Conservation (phyloP, 2,888 invertebrate species). For the Xestia xanthographa region DNA sequence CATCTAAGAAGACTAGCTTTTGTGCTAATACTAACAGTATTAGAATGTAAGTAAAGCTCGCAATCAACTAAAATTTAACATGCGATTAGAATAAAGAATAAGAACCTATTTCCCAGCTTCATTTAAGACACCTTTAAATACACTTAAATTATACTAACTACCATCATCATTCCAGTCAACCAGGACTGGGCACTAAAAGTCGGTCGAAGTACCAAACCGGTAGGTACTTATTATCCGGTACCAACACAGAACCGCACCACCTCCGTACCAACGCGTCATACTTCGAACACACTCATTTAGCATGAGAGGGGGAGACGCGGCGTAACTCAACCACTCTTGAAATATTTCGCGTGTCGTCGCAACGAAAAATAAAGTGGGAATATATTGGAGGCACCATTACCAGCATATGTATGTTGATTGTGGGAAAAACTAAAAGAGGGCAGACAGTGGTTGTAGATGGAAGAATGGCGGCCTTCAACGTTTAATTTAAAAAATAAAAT, state of each 20-base stretch:
- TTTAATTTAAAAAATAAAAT: too few species aligned
- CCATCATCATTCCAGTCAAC: constrained; percentile 3
- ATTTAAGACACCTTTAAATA: not conserved
- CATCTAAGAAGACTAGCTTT: not conserved
- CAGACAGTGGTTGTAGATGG: not conserved
- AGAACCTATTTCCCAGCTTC: not conserved
- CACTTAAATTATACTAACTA: not conserved
- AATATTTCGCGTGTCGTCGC: constrained; percentile 63
- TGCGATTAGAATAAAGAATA: not conserved
- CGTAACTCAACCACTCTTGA: constrained; percentile 62
- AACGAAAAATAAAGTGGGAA: constrained; percentile 57
- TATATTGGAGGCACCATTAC: constrained; percentile 63
- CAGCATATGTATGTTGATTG: constrained; percentile 16
- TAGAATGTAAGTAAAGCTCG: not conserved
- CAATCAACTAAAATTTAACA: not conserved
- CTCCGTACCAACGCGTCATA: constrained; percentile 29
- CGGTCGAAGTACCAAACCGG: constrained; percentile 11
- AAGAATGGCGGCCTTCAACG: not conserved
- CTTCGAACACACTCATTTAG: constrained; percentile 53
- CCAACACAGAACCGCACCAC: constrained; percentile 5
- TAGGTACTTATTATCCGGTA: not conserved
- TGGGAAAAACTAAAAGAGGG: constrained; percentile 19
- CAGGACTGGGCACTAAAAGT: constrained; percentile 33
- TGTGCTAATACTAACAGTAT: not conserved
- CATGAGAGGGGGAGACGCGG: constrained; percentile 47